Conservation (phyloP, 1,140 invertebrate species). For the Neodiprion lecontei region DNA sequence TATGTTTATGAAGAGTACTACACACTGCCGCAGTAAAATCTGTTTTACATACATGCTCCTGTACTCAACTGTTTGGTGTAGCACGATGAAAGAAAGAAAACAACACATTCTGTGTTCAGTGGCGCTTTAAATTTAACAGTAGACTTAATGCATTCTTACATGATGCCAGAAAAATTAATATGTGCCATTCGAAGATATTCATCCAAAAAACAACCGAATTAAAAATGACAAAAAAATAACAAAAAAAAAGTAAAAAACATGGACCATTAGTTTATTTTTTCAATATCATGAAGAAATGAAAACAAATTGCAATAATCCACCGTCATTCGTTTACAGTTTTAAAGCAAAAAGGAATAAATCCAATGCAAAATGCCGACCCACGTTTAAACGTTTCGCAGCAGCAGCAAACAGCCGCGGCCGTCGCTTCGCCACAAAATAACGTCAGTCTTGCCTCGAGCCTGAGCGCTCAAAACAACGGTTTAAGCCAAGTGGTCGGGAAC, state of each 20-base stretch:
- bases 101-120: constrained; percentile 37
- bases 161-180: constrained; percentile 36
- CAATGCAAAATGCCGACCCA: constrained; percentile 60
- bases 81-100: constrained; percentile 31
- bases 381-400: constrained; percentile 59
- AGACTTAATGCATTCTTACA: constrained; percentile 37
- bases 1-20: constrained; percentile 32
- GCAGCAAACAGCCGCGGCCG: constrained; percentile 47
- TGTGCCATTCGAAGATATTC: constrained; percentile 42
- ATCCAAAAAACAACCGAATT: constrained; percentile 32
- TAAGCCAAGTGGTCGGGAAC: constrained; percentile 51
- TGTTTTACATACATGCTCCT: constrained; percentile 17
- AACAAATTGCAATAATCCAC: constrained; percentile 51
- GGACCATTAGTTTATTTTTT: constrained; percentile 46
- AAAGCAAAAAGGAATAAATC: constrained; percentile 64
- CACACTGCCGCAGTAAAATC: constrained; percentile 25
- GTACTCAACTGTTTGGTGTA: constrained; percentile 30
- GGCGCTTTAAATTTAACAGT: constrained; percentile 37
- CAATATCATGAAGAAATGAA: constrained; percentile 42
- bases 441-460: constrained; percentile 46
- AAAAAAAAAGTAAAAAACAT: constrained; percentile 12
- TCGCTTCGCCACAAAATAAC: constrained; percentile 51
- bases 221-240: background rate
- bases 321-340: constrained; percentile 62
- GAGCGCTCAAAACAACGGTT: constrained; percentile 57